A percentile compares a stretch with the other conserved stretches of the same genome.
Evolutionary conservation across 2,797 vertebrate species (phyloP).

Genomic region (Channallabes apus): DNA sequence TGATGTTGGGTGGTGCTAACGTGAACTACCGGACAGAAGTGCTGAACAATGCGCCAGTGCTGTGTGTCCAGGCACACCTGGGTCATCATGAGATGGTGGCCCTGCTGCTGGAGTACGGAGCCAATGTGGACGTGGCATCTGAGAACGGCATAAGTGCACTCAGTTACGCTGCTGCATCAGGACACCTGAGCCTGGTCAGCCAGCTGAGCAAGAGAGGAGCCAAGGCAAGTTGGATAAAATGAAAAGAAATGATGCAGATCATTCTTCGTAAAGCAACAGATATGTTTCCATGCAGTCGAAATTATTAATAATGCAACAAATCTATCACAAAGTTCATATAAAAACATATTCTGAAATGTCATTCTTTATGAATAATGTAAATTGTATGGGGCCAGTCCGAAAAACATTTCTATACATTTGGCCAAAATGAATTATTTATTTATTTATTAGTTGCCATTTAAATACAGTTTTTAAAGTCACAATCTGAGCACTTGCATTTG

Average conservation of each 20-base stretch:
- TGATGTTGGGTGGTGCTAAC: constrained; percentile 93
- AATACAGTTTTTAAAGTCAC: not conserved
- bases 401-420: not conserved
- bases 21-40: constrained; percentile 97
- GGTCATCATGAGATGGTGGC: constrained; percentile 91
- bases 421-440: not conserved
- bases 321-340: not conserved
- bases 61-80: constrained; percentile 93
- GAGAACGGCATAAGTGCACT: constrained; percentile 91
- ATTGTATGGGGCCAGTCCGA: not conserved
- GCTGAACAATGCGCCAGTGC: constrained; percentile 91
- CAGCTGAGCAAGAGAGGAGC: constrained; percentile 86
- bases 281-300: not conserved
- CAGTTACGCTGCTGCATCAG: constrained; percentile 88
- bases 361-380: not conserved
- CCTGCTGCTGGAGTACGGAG: constrained; percentile 89
- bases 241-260: not conserved
- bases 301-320: not conserved
- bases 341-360: not conserved
- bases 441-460: not conserved
- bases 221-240: constrained; percentile 74
- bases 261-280: not conserved
- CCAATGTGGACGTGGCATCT: constrained; percentile 84
- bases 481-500: not conserved
- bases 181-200: constrained; percentile 84